Evolutionary conservation across 2,797 vertebrate species (phyloP).

Genomic region (Labroides dimidiatus): DNA sequence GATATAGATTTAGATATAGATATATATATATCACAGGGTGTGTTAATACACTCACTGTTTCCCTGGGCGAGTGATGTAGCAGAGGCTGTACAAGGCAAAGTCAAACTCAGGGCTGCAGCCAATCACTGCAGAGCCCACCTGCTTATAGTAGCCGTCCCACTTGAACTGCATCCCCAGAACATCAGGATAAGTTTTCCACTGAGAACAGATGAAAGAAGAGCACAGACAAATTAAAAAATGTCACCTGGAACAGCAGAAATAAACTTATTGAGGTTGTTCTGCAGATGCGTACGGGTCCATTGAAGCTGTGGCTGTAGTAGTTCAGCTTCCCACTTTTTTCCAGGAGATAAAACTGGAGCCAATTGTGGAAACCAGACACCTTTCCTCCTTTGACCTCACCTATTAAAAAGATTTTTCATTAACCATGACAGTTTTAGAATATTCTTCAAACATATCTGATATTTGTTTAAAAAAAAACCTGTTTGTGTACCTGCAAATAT

Average conservation of each 20-base stretch:
- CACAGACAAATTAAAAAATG: background rate
- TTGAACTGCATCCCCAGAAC: conserved; percentile 93
- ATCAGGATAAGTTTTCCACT: conserved; percentile 92
- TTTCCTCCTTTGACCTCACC: conserved; percentile 93
- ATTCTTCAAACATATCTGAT: background rate
- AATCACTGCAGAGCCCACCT: conserved; percentile 92
- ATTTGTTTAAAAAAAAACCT: conserved; percentile 5
- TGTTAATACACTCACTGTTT: conserved; percentile 84
- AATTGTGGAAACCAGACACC: conserved; percentile 94
- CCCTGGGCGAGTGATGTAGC: conserved; percentile 91
- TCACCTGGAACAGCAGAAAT: background rate
- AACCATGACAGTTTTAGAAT: background rate
- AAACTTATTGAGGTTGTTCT: background rate
- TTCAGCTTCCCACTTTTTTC: conserved; percentile 88
- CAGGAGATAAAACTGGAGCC: conserved; percentile 94
- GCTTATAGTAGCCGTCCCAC: conserved; percentile 93
- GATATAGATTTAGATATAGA: no score
- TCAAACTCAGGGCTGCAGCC: conserved; percentile 97
- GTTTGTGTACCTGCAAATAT: conserved; percentile 89
- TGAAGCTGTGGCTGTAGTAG: conserved; percentile 93
- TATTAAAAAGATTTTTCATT: conserved; percentile 53
- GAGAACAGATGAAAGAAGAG: conserved; percentile 9
- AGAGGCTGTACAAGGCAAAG: conserved; percentile 91
- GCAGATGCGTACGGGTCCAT: conserved; percentile 88
- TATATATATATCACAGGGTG: background rate